A percentile compares a stretch with the other conserved stretches of the same genome.
phyloP scores from a whole-genome alignment of 2,888 invertebrate species.

The Synergus laeviventris region DNA sequence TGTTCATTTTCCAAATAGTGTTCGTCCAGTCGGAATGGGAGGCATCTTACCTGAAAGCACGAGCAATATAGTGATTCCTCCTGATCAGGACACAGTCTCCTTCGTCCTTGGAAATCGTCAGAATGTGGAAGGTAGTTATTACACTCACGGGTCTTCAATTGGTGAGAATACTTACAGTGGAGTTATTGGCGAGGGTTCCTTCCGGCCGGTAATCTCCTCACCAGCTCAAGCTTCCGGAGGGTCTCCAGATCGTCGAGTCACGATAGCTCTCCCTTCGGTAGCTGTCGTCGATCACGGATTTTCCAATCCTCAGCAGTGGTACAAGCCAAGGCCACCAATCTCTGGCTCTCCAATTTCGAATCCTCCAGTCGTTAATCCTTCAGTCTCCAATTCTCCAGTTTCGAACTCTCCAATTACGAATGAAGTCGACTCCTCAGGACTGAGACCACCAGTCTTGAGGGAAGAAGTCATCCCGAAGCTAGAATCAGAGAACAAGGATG shows the following conservation, averaged over 20 bases:
- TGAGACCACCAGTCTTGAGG: conserved; percentile 24
- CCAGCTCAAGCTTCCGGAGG: conserved; percentile 70
- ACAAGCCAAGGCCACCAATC: conserved; percentile 49
- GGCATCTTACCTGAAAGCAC: conserved; percentile 76
- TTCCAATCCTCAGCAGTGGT: conserved; percentile 62
- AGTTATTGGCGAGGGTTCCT: conserved; percentile 55
- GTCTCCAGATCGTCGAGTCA: conserved; percentile 59
- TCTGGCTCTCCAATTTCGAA: not conserved
- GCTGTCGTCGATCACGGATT: conserved; percentile 53
- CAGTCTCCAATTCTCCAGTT: not conserved
- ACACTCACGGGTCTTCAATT: conserved; percentile 76
- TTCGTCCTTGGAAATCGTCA: conserved; percentile 82
- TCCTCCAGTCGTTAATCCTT: not conserved
- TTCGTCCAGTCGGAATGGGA: conserved; percentile 50
- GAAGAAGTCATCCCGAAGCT: conserved; percentile 27
- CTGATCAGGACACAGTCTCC: conserved; percentile 81
- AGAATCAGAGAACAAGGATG: conserved; percentile 43
- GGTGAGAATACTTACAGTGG: conserved; percentile 77
- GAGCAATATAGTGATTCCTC: conserved; percentile 82
- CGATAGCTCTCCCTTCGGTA: conserved; percentile 61
- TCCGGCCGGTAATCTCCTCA: conserved; percentile 57
- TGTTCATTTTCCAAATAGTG: conserved; percentile 48
- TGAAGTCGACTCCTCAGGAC: conserved; percentile 48
- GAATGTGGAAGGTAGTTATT: conserved; percentile 77
- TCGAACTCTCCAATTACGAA: conserved; percentile 40